These are phyloP conservation scores for Baryphthengus martii DNA, from an alignment of 2,113 vertebrate species.

Conservation along the genomic window DNA sequence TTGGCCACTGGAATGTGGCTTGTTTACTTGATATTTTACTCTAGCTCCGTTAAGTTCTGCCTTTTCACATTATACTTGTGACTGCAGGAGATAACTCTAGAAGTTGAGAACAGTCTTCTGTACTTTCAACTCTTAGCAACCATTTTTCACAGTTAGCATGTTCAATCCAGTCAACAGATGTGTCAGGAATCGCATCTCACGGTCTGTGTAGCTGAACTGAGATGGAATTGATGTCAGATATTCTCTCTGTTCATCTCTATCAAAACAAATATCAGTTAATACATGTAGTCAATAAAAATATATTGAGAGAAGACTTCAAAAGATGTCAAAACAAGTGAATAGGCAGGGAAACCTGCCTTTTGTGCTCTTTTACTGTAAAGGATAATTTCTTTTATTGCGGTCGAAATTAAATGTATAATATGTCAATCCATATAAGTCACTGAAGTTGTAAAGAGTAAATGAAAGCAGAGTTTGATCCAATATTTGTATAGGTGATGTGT, in stretches of 20 bases:
- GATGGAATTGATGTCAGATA: constrained; percentile 1
- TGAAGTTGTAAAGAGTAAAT: not conserved
- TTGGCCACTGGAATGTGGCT: not conserved
- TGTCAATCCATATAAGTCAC: not conserved
- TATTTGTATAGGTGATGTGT: not conserved
- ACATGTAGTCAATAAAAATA: not conserved
- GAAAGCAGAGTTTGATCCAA: not conserved
- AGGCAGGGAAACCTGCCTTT: not conserved
- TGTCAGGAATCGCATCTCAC: not conserved
- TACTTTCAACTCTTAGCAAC: not conserved
- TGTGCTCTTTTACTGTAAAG: not conserved
- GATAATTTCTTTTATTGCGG: not conserved
- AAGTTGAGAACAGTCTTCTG: not conserved
- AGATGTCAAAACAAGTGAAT: not conserved
- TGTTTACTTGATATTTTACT: not conserved
- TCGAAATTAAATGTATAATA: not conserved
- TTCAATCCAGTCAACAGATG: not conserved
- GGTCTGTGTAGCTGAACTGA: not conserved
- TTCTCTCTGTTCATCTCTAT: not conserved
- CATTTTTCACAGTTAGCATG: not conserved
- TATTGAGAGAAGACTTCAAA: not conserved
- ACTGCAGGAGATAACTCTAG: not conserved
- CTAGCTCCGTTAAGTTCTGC: not conserved
- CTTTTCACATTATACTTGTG: not conserved
- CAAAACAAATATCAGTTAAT: not conserved